A percentile compares a stretch with the other conserved stretches of the same genome.
Conservation (phyloP, 2,888 invertebrate genomes). For the Drosophila formosana region DNA sequence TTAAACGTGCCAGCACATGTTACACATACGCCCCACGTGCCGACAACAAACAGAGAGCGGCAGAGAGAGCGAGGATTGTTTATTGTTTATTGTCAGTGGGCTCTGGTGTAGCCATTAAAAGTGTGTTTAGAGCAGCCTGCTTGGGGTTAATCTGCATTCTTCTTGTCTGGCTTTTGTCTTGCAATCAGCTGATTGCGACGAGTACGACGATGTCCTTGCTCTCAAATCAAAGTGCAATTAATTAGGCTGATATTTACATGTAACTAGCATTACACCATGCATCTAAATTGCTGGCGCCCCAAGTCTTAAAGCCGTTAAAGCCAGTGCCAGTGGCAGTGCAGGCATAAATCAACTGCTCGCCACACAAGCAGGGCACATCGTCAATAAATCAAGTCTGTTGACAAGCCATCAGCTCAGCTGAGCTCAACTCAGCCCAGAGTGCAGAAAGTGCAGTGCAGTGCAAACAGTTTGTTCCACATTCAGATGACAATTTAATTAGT, state of each 20-base stretch:
- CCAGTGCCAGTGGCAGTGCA: too few species aligned
- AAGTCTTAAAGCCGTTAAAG: slow-evolving; percentile 5
- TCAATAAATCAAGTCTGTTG: slow-evolving; percentile 69
- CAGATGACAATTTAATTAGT: slow-evolving; percentile 41
- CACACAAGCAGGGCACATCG: slow-evolving; percentile 28
- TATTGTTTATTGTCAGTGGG: slow-evolving; percentile 34
- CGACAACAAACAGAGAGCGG: slow-evolving; percentile 5
- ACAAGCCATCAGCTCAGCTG: slow-evolving; percentile 36
- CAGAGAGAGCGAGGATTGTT: neutral
- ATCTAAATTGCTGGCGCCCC: slow-evolving; percentile 37
- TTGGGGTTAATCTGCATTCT: slow-evolving; percentile 12
- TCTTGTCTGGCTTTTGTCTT: neutral
- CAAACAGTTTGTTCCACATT: slow-evolving; percentile 15
- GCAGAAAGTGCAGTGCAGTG: slow-evolving; percentile 11
- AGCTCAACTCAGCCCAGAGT: neutral
- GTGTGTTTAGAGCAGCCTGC: slow-evolving; percentile 26
- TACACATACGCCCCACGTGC: slow-evolving; percentile 66
- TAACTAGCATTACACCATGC: neutral
- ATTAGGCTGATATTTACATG: slow-evolving; percentile 7
- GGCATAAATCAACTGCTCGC: slow-evolving; percentile 60
- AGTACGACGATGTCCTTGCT: slow-evolving; percentile 8
- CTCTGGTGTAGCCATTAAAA: slow-evolving; percentile 35
- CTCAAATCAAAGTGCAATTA: slow-evolving; percentile 17
- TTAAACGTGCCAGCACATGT: slow-evolving; percentile 53
- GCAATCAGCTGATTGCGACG: slow-evolving; percentile 9